These are phyloP conservation scores for Dicyrtoma fusca DNA, from an alignment of 2,888 invertebrate genomes.

Conservation along the genomic window DNA sequence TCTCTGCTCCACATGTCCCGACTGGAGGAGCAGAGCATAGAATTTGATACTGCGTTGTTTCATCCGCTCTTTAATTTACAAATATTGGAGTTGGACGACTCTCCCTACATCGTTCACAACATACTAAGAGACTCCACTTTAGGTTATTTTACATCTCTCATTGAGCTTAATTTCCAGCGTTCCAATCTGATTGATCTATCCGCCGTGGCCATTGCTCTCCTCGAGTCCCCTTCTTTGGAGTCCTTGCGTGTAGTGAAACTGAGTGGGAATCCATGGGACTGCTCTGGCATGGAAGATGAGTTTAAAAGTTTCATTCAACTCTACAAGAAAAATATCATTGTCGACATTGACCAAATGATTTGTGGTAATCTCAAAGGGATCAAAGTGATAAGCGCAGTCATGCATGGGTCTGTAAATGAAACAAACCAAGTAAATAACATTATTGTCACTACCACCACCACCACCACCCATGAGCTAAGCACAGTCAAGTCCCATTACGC, in stretches of 20 bases:
- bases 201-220: constrained; percentile 68
- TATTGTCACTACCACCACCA: no score
- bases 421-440: no score
- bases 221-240: constrained; percentile 58
- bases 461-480: no score
- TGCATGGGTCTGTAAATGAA: neutral
- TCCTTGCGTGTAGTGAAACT: constrained; percentile 70
- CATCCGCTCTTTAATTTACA: constrained; percentile 72
- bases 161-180: constrained; percentile 65
- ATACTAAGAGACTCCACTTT: constrained; percentile 58
- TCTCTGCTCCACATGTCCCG: constrained; percentile 72
- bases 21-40: constrained; percentile 60
- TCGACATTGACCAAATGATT: constrained; percentile 31
- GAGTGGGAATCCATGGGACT: constrained; percentile 66
- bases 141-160: constrained; percentile 40
- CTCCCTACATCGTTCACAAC: constrained; percentile 70
- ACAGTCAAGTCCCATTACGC: no score
- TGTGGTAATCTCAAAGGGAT: constrained; percentile 29
- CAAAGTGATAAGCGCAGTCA: constrained; percentile 23
- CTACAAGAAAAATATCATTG: constrained; percentile 18
- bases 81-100: constrained; percentile 74
- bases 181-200: constrained; percentile 66
- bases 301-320: constrained; percentile 17
- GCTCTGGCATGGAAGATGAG: neutral
- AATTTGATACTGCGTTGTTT: constrained; percentile 59